A percentile compares a stretch with the other conserved stretches of the same genome.
Conservation (phyloP, 2,888 invertebrate species). For the Dorcus parallelipipedus region DNA sequence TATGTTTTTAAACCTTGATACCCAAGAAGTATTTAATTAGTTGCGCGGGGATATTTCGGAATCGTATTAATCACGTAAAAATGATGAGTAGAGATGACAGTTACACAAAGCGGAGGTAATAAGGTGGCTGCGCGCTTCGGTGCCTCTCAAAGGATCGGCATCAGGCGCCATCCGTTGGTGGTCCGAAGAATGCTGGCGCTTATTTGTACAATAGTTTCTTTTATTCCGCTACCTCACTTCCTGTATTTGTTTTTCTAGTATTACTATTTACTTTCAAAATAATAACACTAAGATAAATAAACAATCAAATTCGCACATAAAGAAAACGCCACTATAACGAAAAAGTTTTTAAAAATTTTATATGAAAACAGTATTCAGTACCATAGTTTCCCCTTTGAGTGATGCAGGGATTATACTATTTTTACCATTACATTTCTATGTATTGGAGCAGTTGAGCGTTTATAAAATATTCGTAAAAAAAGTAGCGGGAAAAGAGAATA, state of each 20-base stretch:
- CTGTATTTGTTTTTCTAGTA: conserved; percentile 14
- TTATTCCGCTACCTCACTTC: conserved; percentile 16
- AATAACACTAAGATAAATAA: not conserved
- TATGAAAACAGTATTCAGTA: too few species aligned
- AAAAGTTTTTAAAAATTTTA: too few species aligned
- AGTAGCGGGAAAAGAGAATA: too few species aligned
- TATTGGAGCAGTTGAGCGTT: too few species aligned
- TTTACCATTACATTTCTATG: too few species aligned
- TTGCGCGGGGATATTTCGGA: conserved; percentile 14
- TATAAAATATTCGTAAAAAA: too few species aligned
- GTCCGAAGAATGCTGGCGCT: conserved; percentile 12
- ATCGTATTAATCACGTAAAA: conserved; percentile 21
- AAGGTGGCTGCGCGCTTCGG: conserved; percentile 17
- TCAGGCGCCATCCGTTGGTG: conserved; percentile 19
- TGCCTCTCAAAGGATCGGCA: conserved; percentile 12
- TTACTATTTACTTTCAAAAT: not conserved
- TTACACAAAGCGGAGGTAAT: conserved; percentile 21
- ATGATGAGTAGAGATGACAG: conserved; percentile 19
- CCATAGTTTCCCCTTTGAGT: too few species aligned
- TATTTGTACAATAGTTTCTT: conserved; percentile 10
- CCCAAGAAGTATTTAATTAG: conserved; percentile 17
- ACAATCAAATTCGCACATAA: too few species aligned
- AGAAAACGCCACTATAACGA: too few species aligned
- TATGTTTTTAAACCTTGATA: not conserved
- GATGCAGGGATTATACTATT: too few species aligned